Evolutionary conservation across 1,140 invertebrate genomes (phyloP), one percentile per base, ranked within the genome.

Genomic region (Trichonephila clavata): DNA sequence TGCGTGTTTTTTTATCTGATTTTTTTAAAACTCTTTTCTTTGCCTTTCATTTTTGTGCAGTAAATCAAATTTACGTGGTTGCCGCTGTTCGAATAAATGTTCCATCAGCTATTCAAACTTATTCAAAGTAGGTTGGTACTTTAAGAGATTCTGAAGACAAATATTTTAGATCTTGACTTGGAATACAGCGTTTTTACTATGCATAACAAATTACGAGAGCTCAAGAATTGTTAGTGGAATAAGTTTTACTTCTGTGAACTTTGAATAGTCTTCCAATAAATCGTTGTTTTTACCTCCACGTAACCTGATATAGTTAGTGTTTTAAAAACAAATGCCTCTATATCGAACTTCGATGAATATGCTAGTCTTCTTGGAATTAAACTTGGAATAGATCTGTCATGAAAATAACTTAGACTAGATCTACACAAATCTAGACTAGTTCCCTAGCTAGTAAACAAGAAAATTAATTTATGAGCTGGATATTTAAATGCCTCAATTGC

Each of bases 31-130:
- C 32, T 39, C 39, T 18, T 83, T 68, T 81, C 57, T 81, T 81
- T 59, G 20, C 4, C 21, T 60, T 39, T 61, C 61, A 61, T 71
- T 71, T 24, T 32, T 57, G 61, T 71, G 32, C 18, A 43, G 71
- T 57, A 90, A 90, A 90, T 90, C 89, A 90, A 90, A 90, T 90
- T 90, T 90, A 39, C 50, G 43, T 61, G 57, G 57, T 90, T 60
- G n/a, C 18, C n/a, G 18, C 77, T 32, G 59, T 81, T 90, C 81
- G 89, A 60, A 90, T 90, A 90, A 90, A 90, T n/a, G 57, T 21
- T 39, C 59, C 77, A 90, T 90, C 71, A 90, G 50, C 39, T 90
- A 90, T 90, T 90, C 89, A 90, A 89, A 89, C 65, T 43, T 27
- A 89, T 89, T 89, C 87, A 71, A 90, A 81, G 24, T 89, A 57